phyloP scores from a whole-genome alignment of 2,888 invertebrate genomes.

The Pteria penguin region DNA sequence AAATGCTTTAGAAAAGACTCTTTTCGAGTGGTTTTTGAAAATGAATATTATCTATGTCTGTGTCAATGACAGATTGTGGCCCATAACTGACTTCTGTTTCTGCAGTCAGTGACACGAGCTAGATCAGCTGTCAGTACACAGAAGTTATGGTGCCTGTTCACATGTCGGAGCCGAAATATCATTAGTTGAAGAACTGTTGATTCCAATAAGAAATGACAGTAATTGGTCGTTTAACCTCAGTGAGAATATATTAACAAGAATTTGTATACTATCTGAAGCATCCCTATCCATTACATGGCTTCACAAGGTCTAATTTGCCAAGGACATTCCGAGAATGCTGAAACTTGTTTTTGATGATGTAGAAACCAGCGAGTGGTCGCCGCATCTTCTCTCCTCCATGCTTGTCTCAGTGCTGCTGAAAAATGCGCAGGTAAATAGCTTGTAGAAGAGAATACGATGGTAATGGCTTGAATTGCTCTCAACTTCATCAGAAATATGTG shows the following conservation, averaged over 20 bases:
- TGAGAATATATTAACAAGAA: slow-evolving; percentile 35
- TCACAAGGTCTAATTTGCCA: slow-evolving; percentile 37
- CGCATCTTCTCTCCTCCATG: slow-evolving; percentile 1
- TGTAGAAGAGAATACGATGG: background rate
- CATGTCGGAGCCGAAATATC: slow-evolving; percentile 27
- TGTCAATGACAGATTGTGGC: too few relatives aligned
- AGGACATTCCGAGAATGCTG: slow-evolving; percentile 35
- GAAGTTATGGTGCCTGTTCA: slow-evolving; percentile 10
- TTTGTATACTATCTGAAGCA: slow-evolving; percentile 25
- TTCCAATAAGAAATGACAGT: slow-evolving; percentile 38
- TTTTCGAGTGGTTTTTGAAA: too few relatives aligned
- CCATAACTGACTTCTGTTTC: too few relatives aligned
- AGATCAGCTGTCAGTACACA: background rate
- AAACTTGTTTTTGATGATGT: slow-evolving; percentile 35
- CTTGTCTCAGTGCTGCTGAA: background rate
- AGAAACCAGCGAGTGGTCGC: slow-evolving; percentile 17
- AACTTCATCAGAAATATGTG: background rate
- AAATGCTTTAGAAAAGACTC: too few relatives aligned
- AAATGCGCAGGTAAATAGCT: background rate
- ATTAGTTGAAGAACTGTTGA: slow-evolving; percentile 21
- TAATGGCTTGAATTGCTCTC: background rate
- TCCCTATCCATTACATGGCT: slow-evolving; percentile 33
- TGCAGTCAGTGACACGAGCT: too few relatives aligned
- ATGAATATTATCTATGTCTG: too few relatives aligned
- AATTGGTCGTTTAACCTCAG: slow-evolving; percentile 30